These are phyloP conservation scores for Eurosta solidaginis DNA, from an alignment of 1,140 invertebrate species.

Conservation along the genomic window DNA sequence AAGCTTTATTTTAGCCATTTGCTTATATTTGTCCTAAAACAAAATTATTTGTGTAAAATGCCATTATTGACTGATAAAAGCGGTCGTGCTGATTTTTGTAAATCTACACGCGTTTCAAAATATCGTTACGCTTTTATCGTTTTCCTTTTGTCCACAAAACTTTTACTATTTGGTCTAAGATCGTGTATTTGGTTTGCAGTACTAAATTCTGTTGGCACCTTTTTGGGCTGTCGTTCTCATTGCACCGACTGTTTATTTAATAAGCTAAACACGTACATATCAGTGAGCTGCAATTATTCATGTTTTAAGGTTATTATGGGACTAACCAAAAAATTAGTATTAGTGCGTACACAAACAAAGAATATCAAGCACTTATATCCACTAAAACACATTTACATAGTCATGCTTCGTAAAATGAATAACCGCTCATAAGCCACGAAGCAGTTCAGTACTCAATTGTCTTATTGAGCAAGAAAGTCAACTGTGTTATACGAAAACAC, in stretches of 20 bases:
- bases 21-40: neutral
- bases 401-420: too few relatives aligned
- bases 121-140: neutral
- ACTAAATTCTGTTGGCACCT: neutral
- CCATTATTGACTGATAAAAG: conserved; percentile 7
- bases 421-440: too few relatives aligned
- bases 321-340: too few relatives aligned
- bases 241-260: neutral
- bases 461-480: too few relatives aligned
- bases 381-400: too few relatives aligned
- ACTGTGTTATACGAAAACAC: too few relatives aligned
- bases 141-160: neutral
- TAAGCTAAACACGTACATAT: conserved; percentile 21
- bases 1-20: neutral
- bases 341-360: too few relatives aligned
- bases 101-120: neutral
- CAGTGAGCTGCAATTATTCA: conserved; percentile 12
- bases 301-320: too few relatives aligned
- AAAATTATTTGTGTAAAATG: neutral
- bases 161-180: neutral
- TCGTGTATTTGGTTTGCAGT: neutral
- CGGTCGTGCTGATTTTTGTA: neutral
- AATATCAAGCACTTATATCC: too few relatives aligned
- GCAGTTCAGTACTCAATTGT: too few relatives aligned
- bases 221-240: neutral